Conservation (phyloP, 2,888 invertebrate genomes). For the Rhogogaster chlorosoma region DNA sequence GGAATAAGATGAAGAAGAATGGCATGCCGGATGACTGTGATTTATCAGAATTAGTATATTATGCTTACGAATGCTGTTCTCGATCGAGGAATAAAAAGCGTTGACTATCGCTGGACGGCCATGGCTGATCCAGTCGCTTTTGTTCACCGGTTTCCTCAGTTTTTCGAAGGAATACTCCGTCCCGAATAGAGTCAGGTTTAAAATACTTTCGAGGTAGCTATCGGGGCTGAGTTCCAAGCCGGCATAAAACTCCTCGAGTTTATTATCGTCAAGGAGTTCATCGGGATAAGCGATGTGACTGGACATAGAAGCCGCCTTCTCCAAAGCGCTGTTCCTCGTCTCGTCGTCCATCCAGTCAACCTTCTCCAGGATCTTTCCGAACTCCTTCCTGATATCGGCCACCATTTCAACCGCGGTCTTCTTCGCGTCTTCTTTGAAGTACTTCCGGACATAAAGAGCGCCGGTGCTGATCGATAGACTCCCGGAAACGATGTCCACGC, state of each 20-base stretch:
- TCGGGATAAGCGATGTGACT: constrained; percentile 96
- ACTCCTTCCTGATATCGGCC: constrained; percentile 89
- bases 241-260: constrained; percentile 89
- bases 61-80: constrained; percentile 81
- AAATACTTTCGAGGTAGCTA: constrained; percentile 78
- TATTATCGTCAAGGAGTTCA: constrained; percentile 90
- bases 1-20: too few relatives aligned
- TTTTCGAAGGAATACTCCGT: constrained; percentile 79
- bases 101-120: constrained; percentile 80
- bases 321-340: constrained; percentile 88
- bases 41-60: neutral
- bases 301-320: constrained; percentile 90
- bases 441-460: constrained; percentile 91
- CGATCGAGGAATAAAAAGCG: constrained; percentile 80
- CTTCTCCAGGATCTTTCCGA: constrained; percentile 87
- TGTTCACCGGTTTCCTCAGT: constrained; percentile 79
- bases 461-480: constrained; percentile 89
- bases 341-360: constrained; percentile 96
- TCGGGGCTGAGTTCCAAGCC: constrained; percentile 76
- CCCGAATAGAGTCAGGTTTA: constrained; percentile 79
- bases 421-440: constrained; percentile 92
- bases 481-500: constrained; percentile 89
- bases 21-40: too few relatives aligned
- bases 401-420: constrained; percentile 94
- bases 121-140: constrained; percentile 80